Percentiles rank a stretch among this genome's conserved stretches.
Conservation (phyloP, 2,113 vertebrate genomes). For the Tinamus guttatus region DNA sequence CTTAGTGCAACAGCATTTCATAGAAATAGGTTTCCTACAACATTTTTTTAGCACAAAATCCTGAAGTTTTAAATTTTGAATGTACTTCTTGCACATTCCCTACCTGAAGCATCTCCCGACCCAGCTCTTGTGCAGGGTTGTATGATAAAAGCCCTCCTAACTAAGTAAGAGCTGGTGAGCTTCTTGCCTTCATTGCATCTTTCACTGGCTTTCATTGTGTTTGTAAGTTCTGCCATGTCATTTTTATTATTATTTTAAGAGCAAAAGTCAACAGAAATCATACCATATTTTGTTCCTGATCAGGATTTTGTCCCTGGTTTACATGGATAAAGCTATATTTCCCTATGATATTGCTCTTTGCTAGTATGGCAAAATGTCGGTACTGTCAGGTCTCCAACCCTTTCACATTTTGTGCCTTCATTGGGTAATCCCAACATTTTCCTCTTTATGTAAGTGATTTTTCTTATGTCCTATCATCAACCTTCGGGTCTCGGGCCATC, state of each 20-base stretch:
- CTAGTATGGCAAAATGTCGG: not conserved
- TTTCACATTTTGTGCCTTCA: not conserved
- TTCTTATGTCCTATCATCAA: not conserved
- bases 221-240: no score
- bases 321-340: conserved; percentile 1
- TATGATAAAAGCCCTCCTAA: not conserved
- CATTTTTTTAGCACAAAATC: not conserved
- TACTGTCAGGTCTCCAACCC: not conserved
- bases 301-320: not conserved
- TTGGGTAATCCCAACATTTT: not conserved
- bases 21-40: not conserved
- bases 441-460: not conserved
- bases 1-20: not conserved
- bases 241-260: not conserved
- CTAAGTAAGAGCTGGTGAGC: not conserved
- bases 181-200: not conserved
- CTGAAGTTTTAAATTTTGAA: not conserved
- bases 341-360: not conserved
- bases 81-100: not conserved
- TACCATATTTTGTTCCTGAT: not conserved
- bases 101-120: not conserved
- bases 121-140: not conserved
- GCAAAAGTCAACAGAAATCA: not conserved
- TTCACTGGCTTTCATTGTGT: no score
- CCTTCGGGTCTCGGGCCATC: not conserved